Base-by-base conservation (phyloP, 2,797 vertebrate genomes). In the Echiichthys vipera region DNA sequence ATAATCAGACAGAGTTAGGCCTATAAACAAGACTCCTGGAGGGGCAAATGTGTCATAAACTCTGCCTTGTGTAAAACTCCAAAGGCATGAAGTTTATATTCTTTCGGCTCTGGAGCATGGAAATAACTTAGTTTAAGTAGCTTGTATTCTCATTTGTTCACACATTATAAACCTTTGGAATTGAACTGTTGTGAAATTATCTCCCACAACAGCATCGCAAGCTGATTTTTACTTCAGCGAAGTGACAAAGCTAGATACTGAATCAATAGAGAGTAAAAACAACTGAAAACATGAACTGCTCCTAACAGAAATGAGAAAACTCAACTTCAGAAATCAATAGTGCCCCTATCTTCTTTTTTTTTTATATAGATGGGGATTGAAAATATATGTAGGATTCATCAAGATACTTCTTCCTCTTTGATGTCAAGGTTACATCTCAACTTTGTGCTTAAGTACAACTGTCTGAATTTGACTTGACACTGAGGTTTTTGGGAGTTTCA, bases 241-340 rank as follows among this genome's bases (percentile, higher is more conserved):
- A 70, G 79, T 84, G 85, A 71, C 80, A 85, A 27, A 74, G 66
- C 75, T 78, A 47, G 67, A 84, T 68, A 79, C 86, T 77, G 74
- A 84, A 86, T 88, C 84, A 86, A 85, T 82, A 64, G 69, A 80
- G 49, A 84, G 74, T 76, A 83, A 80, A 79, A 67, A 62, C 71
- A 81, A 84, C 69, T 62, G 47, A n/a, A n/a, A n/a, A n/a, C 79
- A 77, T 59, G 49, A n/a, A 70, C 29, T 73, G 77, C 67, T 74
- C 51, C 64, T 54, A 43, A 65, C 66, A 78, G 63, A 78, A 84
- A 84, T 78, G 63, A 83, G 66, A 75, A 80, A 79, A 78, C 27
- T 15, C 55, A 39, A 29, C 24, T 59, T 63, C 62, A 69, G 25
- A 78, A 84, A 84, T 80, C 71, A 80, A 76, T 71, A 62, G 1